Conservation (phyloP, 1,140 invertebrate species). For the Oreohelix idahoensis region DNA sequence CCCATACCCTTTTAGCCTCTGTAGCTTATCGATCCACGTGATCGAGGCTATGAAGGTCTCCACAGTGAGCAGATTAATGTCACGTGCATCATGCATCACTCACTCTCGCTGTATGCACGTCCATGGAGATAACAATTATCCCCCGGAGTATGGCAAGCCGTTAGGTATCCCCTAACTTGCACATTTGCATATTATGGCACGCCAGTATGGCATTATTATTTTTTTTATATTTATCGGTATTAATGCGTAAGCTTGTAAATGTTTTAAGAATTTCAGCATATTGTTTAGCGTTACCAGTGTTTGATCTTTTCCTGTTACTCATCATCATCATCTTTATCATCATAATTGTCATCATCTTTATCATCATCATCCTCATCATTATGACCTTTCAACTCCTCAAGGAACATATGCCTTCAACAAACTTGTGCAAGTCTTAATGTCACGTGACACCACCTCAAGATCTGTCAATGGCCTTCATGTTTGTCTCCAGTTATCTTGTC, state of each 20-base stretch:
- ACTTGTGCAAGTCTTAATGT: no score
- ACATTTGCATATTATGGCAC: conserved; percentile 12
- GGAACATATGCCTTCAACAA: no score
- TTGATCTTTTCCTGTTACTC: no score
- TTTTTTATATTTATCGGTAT: not conserved
- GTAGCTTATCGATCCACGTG: not conserved
- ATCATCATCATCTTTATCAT: no score
- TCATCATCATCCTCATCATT: no score
- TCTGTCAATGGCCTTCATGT: no score
- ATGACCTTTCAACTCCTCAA: no score
- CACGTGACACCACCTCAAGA: no score
- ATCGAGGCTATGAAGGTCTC: not conserved
- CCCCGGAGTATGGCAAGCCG: not conserved
- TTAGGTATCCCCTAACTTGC: not conserved
- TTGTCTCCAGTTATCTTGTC: no score
- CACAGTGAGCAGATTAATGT: conserved; percentile 12
- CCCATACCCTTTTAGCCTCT: not conserved
- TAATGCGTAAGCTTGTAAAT: not conserved
- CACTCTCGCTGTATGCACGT: not conserved
- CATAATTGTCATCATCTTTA: no score
- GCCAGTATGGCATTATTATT: not conserved
- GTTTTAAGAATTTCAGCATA: no score
- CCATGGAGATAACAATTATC: not conserved
- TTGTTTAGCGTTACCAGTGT: no score
- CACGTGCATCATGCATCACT: not conserved